Percentiles rank a stretch among this genome's conserved stretches.
These are phyloP conservation scores for Whitmania pigra DNA, from an alignment of 1,140 invertebrate species.

Conservation along the genomic window DNA sequence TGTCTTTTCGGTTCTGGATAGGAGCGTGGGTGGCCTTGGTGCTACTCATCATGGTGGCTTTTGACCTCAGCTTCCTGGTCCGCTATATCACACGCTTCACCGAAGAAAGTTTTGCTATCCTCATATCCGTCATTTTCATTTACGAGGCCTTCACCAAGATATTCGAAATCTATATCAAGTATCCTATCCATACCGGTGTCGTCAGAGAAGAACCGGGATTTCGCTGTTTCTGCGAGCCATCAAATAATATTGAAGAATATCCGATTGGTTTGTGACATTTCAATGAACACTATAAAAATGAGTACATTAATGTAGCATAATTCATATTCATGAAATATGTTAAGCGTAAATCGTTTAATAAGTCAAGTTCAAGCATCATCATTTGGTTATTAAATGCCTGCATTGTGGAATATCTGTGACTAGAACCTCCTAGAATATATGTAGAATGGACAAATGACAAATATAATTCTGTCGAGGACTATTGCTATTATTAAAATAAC, in stretches of 20 bases:
- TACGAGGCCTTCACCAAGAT: constrained; percentile 20
- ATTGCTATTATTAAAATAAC: too few species aligned
- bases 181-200: constrained; percentile 13
- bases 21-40: constrained; percentile 63
- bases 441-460: too few species aligned
- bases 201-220: constrained; percentile 8
- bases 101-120: constrained; percentile 87
- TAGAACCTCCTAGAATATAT: too few species aligned
- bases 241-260: neutral
- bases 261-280: too few species aligned
- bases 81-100: constrained; percentile 56
- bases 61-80: constrained; percentile 22
- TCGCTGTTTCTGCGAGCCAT: constrained; percentile 9
- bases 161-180: constrained; percentile 8
- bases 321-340: too few species aligned
- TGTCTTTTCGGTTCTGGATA: constrained; percentile 75
- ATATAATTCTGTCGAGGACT: too few species aligned
- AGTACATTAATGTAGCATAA: too few species aligned
- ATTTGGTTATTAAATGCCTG: too few species aligned
- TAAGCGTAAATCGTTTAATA: too few species aligned
- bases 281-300: too few species aligned
- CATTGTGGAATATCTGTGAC: too few species aligned
- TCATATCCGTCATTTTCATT: constrained; percentile 82
- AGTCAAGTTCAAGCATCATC: too few species aligned
- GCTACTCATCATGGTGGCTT: constrained; percentile 19